Evolutionary conservation across 2,797 vertebrate species (phyloP), one percentile per base, ranked within the genome.

Genomic region (Aselliscus stoliczkanus): DNA sequence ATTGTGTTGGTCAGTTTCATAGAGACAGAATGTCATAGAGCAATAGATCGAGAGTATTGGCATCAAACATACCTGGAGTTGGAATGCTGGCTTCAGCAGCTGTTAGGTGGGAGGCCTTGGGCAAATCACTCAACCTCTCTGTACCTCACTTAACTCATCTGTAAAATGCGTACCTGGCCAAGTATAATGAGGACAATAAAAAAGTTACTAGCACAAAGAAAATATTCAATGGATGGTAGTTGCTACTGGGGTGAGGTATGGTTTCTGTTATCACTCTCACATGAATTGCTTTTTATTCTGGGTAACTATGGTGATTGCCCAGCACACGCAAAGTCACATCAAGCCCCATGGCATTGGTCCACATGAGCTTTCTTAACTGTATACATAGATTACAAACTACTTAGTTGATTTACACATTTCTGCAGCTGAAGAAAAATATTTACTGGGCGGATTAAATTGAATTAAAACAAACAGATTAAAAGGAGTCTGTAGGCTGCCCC

Each of bases 381-480:
- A 89, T 20, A 50, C 76, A 50, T 20, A 93, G 92, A 96, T 93
- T 93, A 37, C 2, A 4, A 94, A 88, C 83, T 76, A 79, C 67
- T 96, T 96, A 64, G 65, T 77, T 91, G 75, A 94, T 96, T 96
- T 96, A 94, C 56, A 95, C 83, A 92, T 96, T 96, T 95, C 82
- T 96, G 60, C n/a, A 86, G 72, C 72, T 39, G 72, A 77, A 95
- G 85, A 29, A 82, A 97, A 97, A 96, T 97, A 96, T 96, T 98
- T 97, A 93, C 94, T 80, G 72, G 95, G 34, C 58, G 92, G 88
- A 96, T 96, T 89, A 93, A 93, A 93, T 93, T 75, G 67, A 97
- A 95, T 94, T 94, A 91, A 97, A 97, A 94, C 88, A 97, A 94
- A 67, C 83, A 91, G 79, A 97, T 97, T 95, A 94, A 88, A 88